Evolutionary conservation across 2,113 vertebrate species (phyloP).

Genomic region (Actinemys pallida): DNA sequence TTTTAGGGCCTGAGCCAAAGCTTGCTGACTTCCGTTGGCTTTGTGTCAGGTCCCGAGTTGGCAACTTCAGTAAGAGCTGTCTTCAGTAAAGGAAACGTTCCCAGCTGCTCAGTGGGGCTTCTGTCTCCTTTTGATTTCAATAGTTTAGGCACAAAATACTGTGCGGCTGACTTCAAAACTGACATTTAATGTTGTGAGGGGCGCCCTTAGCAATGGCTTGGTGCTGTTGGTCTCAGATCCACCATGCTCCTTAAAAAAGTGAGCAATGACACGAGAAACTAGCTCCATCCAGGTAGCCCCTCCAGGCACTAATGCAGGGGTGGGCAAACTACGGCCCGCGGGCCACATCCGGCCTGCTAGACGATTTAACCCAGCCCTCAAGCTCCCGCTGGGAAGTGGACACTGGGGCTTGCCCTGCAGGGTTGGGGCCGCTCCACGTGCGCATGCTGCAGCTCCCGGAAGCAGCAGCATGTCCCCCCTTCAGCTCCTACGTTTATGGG

Average conservation of each 20-base stretch:
- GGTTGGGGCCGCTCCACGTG: too few species aligned
- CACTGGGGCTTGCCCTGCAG: too few species aligned
- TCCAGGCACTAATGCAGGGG: too few species aligned
- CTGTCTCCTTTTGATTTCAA: not conserved
- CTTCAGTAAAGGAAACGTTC: not conserved
- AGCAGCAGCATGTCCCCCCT: too few species aligned
- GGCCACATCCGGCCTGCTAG: too few species aligned
- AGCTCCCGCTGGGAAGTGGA: too few species aligned
- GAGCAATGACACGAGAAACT: not conserved
- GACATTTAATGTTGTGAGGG: not conserved
- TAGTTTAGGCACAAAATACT: not conserved
- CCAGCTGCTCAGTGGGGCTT: not conserved
- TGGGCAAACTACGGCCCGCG: too few species aligned
- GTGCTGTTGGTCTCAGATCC: not conserved
- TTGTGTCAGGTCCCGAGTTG: not conserved
- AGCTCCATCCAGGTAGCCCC: not conserved
- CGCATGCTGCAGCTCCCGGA: too few species aligned
- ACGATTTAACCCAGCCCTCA: too few species aligned
- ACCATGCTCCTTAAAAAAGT: not conserved
- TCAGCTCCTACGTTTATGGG: too few species aligned
- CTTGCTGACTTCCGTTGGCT: not conserved
- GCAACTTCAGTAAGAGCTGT: not conserved
- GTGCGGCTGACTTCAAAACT: not conserved
- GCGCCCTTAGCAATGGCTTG: not conserved
- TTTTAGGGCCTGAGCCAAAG: not conserved